Percentiles rank a stretch among this genome's conserved stretches.
Evolutionary conservation across 2,888 invertebrate species (phyloP).

Genomic region (Selenia dentaria): DNA sequence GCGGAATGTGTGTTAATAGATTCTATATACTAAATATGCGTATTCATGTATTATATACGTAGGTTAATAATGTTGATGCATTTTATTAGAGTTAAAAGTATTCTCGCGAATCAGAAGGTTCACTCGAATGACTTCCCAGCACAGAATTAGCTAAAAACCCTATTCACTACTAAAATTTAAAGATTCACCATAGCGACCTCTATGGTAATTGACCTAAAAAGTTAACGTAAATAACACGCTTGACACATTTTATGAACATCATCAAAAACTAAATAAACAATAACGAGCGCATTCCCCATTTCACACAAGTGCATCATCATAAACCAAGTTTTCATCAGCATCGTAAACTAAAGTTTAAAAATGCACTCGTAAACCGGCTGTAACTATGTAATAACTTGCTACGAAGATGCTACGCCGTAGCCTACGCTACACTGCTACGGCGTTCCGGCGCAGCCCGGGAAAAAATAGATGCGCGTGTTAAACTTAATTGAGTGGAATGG

Average conservation of each 20-base stretch:
- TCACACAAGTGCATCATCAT: conserved; percentile 25
- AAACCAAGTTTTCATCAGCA: conserved; percentile 20
- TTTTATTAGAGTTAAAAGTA: too few species aligned
- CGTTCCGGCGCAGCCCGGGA: conserved; percentile 19
- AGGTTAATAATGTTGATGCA: too few species aligned
- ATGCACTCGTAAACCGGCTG: conserved; percentile 34
- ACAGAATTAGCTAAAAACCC: too few species aligned
- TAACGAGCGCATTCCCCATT: neutral
- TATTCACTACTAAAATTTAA: too few species aligned
- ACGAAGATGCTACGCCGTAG: conserved; percentile 43
- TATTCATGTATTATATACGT: too few species aligned
- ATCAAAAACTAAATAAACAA: neutral
- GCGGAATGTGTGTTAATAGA: too few species aligned
- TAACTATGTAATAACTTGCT: conserved; percentile 34
- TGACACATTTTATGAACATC: neutral
- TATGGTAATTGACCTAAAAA: too few species aligned
- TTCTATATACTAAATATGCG: too few species aligned
- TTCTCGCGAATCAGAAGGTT: too few species aligned
- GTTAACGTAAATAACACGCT: too few species aligned
- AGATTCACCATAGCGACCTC: too few species aligned
- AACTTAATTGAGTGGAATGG: conserved; percentile 51
- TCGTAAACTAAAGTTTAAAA: conserved; percentile 31
- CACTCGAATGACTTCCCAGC: too few species aligned
- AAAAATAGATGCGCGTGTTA: conserved; percentile 47
- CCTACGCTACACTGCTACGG: conserved; percentile 34